phyloP scores from a whole-genome alignment of 2,888 invertebrate species.

The Pyralis farinalis region DNA sequence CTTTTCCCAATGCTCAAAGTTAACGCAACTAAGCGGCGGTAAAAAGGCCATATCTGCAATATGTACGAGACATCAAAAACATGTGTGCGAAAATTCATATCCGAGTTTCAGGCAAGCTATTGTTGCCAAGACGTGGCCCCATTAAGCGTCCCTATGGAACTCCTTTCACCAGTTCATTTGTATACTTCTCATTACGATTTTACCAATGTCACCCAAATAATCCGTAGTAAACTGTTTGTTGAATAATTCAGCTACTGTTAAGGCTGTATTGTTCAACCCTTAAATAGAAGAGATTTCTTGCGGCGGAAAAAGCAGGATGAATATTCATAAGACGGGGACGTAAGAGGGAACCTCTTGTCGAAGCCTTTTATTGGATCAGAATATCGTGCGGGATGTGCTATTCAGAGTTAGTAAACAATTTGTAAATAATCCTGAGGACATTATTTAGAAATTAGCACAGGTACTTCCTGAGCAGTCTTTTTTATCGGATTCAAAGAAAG shows the following conservation, averaged over 20 bases:
- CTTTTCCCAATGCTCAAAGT: not conserved
- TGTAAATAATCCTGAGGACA: no score
- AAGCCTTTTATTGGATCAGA: conserved; percentile 28
- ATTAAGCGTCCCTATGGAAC: not conserved
- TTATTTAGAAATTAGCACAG: no score
- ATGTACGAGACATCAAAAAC: not conserved
- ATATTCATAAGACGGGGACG: conserved; percentile 27
- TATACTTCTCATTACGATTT: conserved; percentile 10
- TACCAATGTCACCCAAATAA: conserved; percentile 9
- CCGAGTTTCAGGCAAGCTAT: not conserved
- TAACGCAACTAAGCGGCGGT: not conserved
- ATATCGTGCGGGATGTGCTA: conserved; percentile 14
- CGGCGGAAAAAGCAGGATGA: conserved; percentile 31
- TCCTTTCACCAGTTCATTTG: not conserved
- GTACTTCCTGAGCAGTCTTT: no score
- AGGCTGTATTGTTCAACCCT: conserved; percentile 23
- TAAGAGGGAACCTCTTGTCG: not conserved
- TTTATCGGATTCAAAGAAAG: not conserved
- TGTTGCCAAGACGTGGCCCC: not conserved
- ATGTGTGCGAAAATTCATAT: not conserved
- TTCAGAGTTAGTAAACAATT: no score
- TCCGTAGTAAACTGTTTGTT: conserved; percentile 15
- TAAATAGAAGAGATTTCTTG: conserved; percentile 24
- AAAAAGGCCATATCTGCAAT: not conserved
- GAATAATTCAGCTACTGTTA: conserved; percentile 13